Percentiles rank a stretch among this genome's conserved stretches.
These are phyloP conservation scores for Drosophila subsilvestris DNA, from an alignment of 2,888 invertebrate species.

Conservation along the genomic window DNA sequence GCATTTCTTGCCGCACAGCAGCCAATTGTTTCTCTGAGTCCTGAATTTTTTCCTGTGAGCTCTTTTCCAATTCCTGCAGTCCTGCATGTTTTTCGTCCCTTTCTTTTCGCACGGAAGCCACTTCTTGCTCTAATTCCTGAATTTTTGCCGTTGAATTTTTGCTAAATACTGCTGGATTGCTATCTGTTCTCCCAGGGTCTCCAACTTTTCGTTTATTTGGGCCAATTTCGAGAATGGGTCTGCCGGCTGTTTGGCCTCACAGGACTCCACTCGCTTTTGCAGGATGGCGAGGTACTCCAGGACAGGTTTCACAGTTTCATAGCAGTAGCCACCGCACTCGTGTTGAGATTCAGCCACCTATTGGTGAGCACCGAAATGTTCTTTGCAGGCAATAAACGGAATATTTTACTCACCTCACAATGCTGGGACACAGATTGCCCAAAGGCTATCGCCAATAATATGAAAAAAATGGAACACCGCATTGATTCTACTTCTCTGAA, in stretches of 20 bases:
- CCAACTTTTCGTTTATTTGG: neutral
- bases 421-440: neutral
- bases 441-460: neutral
- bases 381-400: neutral
- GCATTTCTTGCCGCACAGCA: neutral
- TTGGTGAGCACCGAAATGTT: neutral
- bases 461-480: neutral
- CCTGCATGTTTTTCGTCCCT: no score
- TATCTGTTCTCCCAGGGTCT: no score
- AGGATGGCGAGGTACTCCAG: neutral
- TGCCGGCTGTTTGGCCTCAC: neutral
- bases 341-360: neutral
- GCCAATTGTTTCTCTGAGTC: no score
- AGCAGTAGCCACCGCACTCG: conserved; percentile 15
- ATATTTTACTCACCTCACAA: neutral
- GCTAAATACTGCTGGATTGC: no score
- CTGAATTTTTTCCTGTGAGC: no score
- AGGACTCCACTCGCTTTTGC: neutral
- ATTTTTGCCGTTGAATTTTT: neutral
- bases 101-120: no score
- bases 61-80: neutral
- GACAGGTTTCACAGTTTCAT: neutral
- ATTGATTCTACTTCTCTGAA: neutral
- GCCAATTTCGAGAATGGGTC: neutral
- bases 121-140: no score